These are phyloP conservation scores for Actinia equina DNA, from an alignment of 64 coral and sea anemone species.

Conservation along the genomic window DNA sequence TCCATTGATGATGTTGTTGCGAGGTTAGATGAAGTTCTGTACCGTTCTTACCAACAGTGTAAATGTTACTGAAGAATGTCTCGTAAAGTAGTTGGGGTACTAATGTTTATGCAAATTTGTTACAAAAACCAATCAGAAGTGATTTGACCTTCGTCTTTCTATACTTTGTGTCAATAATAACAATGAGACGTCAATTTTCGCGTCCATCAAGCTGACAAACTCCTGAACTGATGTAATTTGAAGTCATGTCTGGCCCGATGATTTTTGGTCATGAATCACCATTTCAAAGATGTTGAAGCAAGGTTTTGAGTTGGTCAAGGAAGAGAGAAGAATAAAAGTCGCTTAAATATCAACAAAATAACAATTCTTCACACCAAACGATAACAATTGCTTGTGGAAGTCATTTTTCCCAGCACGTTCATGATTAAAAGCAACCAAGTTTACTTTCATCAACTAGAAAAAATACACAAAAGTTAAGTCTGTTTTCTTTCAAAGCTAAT, in stretches of 20 bases:
- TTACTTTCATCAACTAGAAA: neutral
- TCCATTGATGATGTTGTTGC: neutral
- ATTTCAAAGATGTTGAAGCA: neutral
- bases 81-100: neutral
- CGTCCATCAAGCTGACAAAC: neutral
- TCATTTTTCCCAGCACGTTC: neutral
- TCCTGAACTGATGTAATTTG: neutral
- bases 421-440: neutral
- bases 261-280: neutral
- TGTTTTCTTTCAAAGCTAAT: neutral
- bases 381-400: neutral
- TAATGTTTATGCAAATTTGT: constrained; percentile 8
- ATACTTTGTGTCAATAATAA: neutral
- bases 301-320: neutral
- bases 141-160: neutral
- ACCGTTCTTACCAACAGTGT: neutral
- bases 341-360: no score
- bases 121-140: constrained; percentile 2
- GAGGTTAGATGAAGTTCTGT: neutral
- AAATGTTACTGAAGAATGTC: constrained; percentile 13
- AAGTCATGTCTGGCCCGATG: neutral
- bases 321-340: neutral
- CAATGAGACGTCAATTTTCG: neutral
- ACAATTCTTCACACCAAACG: neutral
- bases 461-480: neutral